Evolutionary conservation across 2,113 vertebrate species (phyloP).

Genomic region (Saccopteryx leptura): DNA sequence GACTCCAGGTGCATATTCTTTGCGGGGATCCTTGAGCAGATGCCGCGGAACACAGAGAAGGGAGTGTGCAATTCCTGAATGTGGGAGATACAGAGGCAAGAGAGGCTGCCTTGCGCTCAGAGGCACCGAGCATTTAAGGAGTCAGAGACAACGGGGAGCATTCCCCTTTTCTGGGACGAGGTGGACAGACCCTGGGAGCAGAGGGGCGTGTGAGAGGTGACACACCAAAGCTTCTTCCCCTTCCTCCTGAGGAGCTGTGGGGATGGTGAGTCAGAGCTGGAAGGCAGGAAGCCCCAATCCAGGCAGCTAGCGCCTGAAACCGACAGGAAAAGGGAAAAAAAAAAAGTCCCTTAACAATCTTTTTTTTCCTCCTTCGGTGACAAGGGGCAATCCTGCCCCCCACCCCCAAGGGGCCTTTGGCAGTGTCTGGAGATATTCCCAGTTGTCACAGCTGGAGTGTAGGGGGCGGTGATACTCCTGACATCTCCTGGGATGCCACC

Average conservation of each 20-base stretch:
- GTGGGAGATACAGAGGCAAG: not conserved
- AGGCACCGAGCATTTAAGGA: too few species aligned
- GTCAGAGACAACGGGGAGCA: fast-evolving
- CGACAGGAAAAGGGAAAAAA: not conserved
- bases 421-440: not conserved
- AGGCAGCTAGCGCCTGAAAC: not conserved
- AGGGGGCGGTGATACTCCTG: fast-evolving
- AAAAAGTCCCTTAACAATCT: too few species aligned
- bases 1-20: not conserved
- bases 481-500: not conserved
- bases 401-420: not conserved
- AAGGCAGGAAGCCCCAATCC: not conserved
- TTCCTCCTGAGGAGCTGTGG: not conserved
- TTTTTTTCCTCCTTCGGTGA: not conserved
- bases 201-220: fast-evolving
- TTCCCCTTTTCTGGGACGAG: too few species aligned
- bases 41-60: fast-evolving
- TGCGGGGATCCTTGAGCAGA: fast-evolving
- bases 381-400: not conserved
- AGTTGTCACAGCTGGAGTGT: not conserved
- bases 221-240: not conserved
- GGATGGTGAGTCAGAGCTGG: fast-evolving
- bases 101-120: not conserved
- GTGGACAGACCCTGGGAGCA: not conserved
- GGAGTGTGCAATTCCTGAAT: not conserved